These are phyloP conservation scores for Apantesis nais DNA, from an alignment of 2,888 invertebrate genomes.

Conservation along the genomic window DNA sequence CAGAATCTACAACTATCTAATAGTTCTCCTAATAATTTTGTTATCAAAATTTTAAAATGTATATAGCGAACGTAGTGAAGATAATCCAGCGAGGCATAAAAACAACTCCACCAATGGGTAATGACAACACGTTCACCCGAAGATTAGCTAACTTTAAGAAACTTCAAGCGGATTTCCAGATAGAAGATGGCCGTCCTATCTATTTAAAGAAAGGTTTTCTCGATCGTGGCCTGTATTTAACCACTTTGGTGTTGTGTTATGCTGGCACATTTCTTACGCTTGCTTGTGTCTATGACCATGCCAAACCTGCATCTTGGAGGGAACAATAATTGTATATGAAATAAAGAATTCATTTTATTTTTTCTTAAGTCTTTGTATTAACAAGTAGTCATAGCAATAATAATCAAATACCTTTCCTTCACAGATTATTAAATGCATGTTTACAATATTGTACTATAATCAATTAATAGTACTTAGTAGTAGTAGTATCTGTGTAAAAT, in stretches of 20 bases:
- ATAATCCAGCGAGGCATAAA: slow-evolving; percentile 32
- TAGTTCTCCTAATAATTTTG: neutral
- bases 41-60: slow-evolving; percentile 3
- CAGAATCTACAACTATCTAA: neutral
- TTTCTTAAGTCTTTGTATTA: neutral
- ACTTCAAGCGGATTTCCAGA: slow-evolving; percentile 55
- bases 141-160: slow-evolving; percentile 46
- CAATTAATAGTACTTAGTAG: no score
- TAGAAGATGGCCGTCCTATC: slow-evolving; percentile 56
- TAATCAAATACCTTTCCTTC: neutral
- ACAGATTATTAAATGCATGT: neutral
- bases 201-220: slow-evolving; percentile 52
- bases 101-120: slow-evolving; percentile 27
- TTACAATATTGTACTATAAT: no score
- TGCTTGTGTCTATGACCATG: slow-evolving; percentile 48
- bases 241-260: slow-evolving; percentile 40
- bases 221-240: slow-evolving; percentile 52
- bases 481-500: no score
- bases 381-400: neutral
- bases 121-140: slow-evolving; percentile 5
- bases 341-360: slow-evolving; percentile 1
- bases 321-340: slow-evolving; percentile 13
- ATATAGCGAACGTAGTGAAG: neutral
- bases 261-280: slow-evolving; percentile 38
- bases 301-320: slow-evolving; percentile 59